phyloP scores from a whole-genome alignment of 2,888 invertebrate species.

The Spilosoma lubricipeda region DNA sequence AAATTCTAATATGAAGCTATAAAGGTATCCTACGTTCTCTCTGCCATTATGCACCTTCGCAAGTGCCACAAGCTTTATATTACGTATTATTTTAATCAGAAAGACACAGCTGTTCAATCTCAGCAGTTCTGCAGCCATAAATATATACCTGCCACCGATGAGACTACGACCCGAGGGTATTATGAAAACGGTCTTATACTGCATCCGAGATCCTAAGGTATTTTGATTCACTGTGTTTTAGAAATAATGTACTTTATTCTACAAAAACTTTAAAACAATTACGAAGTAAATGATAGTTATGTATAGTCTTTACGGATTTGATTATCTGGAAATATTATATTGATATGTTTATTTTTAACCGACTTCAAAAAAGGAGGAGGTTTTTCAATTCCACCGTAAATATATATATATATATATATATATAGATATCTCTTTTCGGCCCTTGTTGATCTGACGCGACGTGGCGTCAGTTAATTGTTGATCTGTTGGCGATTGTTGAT shows the following conservation, averaged over 20 bases:
- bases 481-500: too few species aligned
- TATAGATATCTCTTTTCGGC: too few species aligned
- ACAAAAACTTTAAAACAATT: background rate
- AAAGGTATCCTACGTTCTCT: background rate
- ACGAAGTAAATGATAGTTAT: background rate
- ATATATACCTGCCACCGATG: slow-evolving; percentile 19
- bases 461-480: too few species aligned
- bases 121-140: slow-evolving; percentile 16
- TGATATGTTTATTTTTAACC: too few species aligned
- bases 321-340: too few species aligned
- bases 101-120: slow-evolving; percentile 23
- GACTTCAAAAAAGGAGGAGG: too few species aligned
- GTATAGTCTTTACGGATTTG: background rate
- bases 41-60: background rate
- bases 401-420: too few species aligned
- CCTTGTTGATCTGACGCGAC: too few species aligned
- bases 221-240: background rate
- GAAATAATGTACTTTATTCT: background rate
- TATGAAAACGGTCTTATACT: slow-evolving; percentile 10
- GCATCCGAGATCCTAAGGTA: background rate
- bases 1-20: background rate
- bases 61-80: slow-evolving; percentile 5
- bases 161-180: slow-evolving; percentile 9
- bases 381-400: too few species aligned
- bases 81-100: slow-evolving; percentile 19